phyloP scores from a whole-genome alignment of 2,113 vertebrate species.

The Emydocephalus ijimae region DNA sequence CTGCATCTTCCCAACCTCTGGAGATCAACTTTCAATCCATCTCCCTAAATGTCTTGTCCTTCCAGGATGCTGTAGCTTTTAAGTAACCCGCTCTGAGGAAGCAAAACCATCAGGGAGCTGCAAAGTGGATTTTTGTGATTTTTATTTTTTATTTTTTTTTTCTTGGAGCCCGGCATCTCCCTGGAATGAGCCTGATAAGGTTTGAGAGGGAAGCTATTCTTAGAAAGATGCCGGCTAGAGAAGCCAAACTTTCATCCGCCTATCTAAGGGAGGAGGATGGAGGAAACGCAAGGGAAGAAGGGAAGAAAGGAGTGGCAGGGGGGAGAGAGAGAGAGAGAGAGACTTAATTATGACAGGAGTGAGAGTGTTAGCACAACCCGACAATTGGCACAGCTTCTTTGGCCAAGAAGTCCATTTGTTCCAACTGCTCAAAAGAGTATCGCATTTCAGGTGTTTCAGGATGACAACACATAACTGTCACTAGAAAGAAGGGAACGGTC shows the following conservation, averaged over 20 bases:
- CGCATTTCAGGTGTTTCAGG: not conserved
- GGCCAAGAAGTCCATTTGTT: not conserved
- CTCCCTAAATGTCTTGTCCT: not conserved
- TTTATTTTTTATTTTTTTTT: no score
- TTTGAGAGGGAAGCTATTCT: not conserved
- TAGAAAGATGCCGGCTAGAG: not conserved
- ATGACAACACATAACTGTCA: not conserved
- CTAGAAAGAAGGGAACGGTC: no score
- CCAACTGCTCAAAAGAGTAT: accelerated
- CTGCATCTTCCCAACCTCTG: not conserved
- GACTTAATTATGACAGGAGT: not conserved
- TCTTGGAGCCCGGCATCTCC: not conserved
- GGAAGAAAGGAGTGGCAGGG: not conserved
- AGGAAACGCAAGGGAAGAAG: not conserved
- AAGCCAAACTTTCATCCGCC: not conserved
- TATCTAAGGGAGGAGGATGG: no score
- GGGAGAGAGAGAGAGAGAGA: no score
- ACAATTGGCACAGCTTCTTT: not conserved
- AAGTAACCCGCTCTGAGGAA: not conserved
- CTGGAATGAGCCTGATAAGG: not conserved
- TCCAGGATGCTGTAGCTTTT: not conserved
- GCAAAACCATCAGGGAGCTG: not conserved
- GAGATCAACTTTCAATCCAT: not conserved
- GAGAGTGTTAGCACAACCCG: not conserved
- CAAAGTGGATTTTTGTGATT: not conserved